Evolutionary conservation across 1,140 invertebrate species (phyloP).

Genomic region (Coelopa frigida): DNA sequence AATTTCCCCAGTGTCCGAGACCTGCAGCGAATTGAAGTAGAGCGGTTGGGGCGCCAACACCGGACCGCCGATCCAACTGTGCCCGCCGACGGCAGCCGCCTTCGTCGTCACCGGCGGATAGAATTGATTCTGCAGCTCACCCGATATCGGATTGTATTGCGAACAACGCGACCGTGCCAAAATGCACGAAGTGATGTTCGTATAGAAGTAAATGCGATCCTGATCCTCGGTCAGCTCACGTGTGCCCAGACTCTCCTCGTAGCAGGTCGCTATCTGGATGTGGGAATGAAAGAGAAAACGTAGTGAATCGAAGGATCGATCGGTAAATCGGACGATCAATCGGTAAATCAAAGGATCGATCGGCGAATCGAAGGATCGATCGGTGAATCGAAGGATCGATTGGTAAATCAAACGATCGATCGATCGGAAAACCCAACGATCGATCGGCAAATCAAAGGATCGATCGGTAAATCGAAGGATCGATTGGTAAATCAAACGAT

Average conservation of each 20-base stretch:
- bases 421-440: too few relatives aligned
- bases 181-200: constrained; percentile 52
- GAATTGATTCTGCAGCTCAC: constrained; percentile 45
- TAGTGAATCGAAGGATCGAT: too few relatives aligned
- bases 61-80: constrained; percentile 19
- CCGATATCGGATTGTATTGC: constrained; percentile 51
- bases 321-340: too few relatives aligned
- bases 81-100: constrained; percentile 23
- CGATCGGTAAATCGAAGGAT: too few relatives aligned
- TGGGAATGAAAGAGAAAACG: too few relatives aligned
- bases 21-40: constrained; percentile 47
- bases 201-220: constrained; percentile 45
- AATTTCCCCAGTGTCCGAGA: constrained; percentile 48
- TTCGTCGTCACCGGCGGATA: background rate
- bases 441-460: too few relatives aligned
- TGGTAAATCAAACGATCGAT: too few relatives aligned
- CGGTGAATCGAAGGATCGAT: too few relatives aligned
- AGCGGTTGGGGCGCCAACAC: background rate
- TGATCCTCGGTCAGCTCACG: constrained; percentile 6
- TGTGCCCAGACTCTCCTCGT: constrained; percentile 5
- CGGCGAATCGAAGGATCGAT: too few relatives aligned
- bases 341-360: too few relatives aligned
- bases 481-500: too few relatives aligned
- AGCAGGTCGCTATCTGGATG: constrained; percentile 8
- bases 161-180: constrained; percentile 50